phyloP scores from a whole-genome alignment of 1,140 invertebrate species.

The Drosophila parabipectinata region DNA sequence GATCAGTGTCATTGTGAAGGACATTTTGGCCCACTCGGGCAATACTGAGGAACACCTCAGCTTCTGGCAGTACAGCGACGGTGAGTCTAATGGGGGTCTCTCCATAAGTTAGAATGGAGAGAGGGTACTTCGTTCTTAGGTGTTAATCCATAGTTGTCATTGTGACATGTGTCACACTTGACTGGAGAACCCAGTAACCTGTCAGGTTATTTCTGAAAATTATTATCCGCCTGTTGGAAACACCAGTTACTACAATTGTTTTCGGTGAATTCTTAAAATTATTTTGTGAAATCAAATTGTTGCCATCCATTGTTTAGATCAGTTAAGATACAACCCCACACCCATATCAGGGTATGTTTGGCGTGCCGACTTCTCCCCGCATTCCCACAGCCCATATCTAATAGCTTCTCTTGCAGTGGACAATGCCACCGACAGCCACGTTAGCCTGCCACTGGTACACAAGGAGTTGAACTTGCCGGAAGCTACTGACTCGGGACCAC shows the following conservation, averaged over 20 bases:
- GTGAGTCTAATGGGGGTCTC: constrained; percentile 32
- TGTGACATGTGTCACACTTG: neutral
- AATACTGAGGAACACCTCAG: constrained; percentile 62
- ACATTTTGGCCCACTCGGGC: constrained; percentile 60
- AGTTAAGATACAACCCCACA: neutral
- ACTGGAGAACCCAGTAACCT: constrained; percentile 1
- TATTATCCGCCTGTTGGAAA: neutral
- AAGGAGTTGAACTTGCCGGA: constrained; percentile 24
- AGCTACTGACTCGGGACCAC: constrained; percentile 12
- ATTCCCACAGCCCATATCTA: neutral
- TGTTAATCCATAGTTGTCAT: no score
- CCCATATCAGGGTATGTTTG: constrained; percentile 4
- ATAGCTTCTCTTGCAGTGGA: constrained; percentile 52
- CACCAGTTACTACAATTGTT: neutral
- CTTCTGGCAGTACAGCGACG: constrained; percentile 65
- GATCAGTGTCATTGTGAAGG: constrained; percentile 72
- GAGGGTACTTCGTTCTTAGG: no score
- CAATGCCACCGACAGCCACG: constrained; percentile 53
- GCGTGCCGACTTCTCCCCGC: neutral
- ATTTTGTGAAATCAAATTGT: constrained; percentile 9
- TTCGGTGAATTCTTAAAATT: constrained; percentile 4
- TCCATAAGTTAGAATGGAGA: no score
- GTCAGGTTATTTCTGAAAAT: neutral
- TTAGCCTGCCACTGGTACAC: constrained; percentile 15
- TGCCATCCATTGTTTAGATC: neutral